phyloP scores from a whole-genome alignment of 2,888 invertebrate species.

The Andricus quercusramuli region DNA sequence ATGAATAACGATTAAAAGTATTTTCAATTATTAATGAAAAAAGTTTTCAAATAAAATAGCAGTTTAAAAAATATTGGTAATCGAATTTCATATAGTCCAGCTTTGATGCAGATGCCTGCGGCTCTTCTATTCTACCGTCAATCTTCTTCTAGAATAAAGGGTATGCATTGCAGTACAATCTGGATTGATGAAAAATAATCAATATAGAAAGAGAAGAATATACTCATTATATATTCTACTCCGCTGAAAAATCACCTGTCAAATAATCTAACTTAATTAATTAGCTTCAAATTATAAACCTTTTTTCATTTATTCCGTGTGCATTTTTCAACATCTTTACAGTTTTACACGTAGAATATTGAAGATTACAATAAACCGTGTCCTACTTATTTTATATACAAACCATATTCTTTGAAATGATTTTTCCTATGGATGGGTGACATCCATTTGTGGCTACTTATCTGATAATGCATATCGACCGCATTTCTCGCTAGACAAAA shows the following conservation, averaged over 20 bases:
- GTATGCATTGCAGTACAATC: neutral
- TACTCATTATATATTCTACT: neutral
- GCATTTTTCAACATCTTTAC: neutral
- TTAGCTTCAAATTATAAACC: neutral
- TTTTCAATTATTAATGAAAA: too few relatives aligned
- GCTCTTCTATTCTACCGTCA: conserved; percentile 29
- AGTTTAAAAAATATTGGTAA: too few relatives aligned
- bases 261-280: neutral
- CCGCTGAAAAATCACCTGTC: neutral
- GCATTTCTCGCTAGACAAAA: conserved; percentile 2
- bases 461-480: conserved; percentile 21
- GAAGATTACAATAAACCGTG: neutral
- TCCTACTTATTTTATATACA: neutral
- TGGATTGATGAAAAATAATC: conserved; percentile 1
- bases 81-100: neutral
- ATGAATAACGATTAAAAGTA: too few relatives aligned
- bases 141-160: conserved; percentile 11
- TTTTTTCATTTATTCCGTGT: neutral
- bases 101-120: conserved; percentile 24
- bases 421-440: neutral
- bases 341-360: neutral
- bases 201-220: neutral
- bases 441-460: conserved; percentile 7
- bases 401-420: conserved; percentile 3
- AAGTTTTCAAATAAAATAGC: too few relatives aligned